Percentiles rank a stretch among this genome's conserved stretches.
These are phyloP conservation scores for Rhynchonema sp. DNA, from an alignment of 2,888 invertebrate genomes.

Conservation along the genomic window DNA sequence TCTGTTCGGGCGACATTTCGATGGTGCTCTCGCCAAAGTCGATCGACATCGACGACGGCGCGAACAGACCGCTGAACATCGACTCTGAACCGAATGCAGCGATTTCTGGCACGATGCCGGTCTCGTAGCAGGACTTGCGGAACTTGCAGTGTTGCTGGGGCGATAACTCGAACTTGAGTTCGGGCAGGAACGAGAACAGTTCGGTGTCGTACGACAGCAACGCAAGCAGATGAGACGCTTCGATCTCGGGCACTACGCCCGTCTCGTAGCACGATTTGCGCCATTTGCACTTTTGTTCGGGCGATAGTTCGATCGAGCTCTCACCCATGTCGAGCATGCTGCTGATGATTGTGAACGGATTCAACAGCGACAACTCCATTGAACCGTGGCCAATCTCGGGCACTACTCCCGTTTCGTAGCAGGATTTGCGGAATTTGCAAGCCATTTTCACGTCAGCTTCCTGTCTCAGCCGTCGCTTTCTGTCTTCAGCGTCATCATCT, in stretches of 20 bases:
- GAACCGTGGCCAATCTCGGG: not conserved
- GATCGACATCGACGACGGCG: constrained; percentile 9
- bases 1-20: constrained; percentile 12
- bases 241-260: not conserved
- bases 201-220: too few relatives aligned
- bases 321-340: not conserved
- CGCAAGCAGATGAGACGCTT: too few relatives aligned
- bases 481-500: not conserved
- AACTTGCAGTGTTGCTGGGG: constrained; percentile 16
- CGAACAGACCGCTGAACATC: not conserved
- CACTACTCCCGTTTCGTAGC: constrained; percentile 14
- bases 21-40: constrained; percentile 11
- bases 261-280: constrained; percentile 21
- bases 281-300: constrained; percentile 15
- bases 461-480: not conserved
- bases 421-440: constrained; percentile 20
- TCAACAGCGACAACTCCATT: too few relatives aligned
- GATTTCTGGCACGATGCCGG: constrained; percentile 15
- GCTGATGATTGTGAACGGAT: not conserved
- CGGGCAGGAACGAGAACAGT: not conserved
- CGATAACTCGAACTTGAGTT: not conserved
- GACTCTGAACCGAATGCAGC: too few relatives aligned
- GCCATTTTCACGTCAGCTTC: constrained; percentile 7
- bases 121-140: constrained; percentile 17
- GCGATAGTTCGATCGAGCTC: not conserved